phyloP scores from a whole-genome alignment of 2,888 invertebrate species.

The Hydropsyche betteni region DNA sequence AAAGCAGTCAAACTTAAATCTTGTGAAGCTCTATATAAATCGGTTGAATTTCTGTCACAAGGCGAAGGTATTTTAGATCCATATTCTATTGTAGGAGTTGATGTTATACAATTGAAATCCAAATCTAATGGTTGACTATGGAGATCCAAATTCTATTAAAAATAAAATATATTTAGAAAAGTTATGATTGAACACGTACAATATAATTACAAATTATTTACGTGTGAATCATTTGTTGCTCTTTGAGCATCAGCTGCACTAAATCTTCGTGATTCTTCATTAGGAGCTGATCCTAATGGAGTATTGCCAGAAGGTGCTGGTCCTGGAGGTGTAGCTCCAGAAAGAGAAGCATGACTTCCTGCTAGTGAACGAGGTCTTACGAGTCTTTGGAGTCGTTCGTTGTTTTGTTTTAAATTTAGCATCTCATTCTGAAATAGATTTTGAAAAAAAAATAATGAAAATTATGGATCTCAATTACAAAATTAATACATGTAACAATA shows the following conservation, averaged over 20 bases:
- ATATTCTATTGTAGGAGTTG: conserved; percentile 63
- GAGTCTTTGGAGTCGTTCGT: conserved; percentile 90
- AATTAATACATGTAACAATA: conserved; percentile 25
- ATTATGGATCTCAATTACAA: too few species aligned
- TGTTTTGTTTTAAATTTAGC: conserved; percentile 95
- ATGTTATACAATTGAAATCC: conserved; percentile 64
- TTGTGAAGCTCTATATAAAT: conserved; percentile 38
- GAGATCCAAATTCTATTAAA: conserved; percentile 57
- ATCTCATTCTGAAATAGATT: conserved; percentile 81
- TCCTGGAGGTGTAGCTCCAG: conserved; percentile 62
- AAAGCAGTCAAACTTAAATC: conserved; percentile 37
- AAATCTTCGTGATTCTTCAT: conserved; percentile 68
- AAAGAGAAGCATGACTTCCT: conserved; percentile 69
- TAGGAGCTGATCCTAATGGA: conserved; percentile 59
- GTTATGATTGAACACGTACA: not conserved
- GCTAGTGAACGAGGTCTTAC: conserved; percentile 75
- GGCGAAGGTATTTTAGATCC: conserved; percentile 63
- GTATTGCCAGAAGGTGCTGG: conserved; percentile 53
- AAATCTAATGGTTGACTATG: conserved; percentile 64
- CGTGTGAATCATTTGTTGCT: conserved; percentile 54
- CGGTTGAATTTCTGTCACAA: conserved; percentile 58
- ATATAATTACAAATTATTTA: conserved; percentile 30
- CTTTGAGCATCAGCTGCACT: conserved; percentile 68
- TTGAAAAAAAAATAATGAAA: conserved; percentile 39
- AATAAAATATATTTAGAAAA: not conserved